These are phyloP conservation scores for Plagodis pulveraria DNA, from an alignment of 2,888 invertebrate species.

Conservation along the genomic window DNA sequence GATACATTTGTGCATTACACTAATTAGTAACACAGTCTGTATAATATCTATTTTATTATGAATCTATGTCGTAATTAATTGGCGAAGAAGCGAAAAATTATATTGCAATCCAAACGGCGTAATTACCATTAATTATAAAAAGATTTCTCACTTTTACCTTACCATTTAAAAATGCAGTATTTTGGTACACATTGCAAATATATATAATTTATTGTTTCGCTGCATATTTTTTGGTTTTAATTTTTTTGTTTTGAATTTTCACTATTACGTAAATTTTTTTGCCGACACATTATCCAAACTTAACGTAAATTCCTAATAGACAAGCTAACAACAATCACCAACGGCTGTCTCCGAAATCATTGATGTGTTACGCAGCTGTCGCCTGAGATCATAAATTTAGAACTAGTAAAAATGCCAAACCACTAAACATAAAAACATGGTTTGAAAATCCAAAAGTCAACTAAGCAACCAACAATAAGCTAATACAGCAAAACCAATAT, in stretches of 20 bases:
- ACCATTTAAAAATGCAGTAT: conserved; percentile 82
- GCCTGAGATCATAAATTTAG: conserved; percentile 80
- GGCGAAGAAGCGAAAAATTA: conserved; percentile 73
- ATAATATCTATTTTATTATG: conserved; percentile 46
- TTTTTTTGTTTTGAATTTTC: conserved; percentile 43
- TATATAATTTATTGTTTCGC: conserved; percentile 68
- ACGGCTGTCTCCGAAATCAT: conserved; percentile 65
- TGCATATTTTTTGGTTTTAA: conserved; percentile 43
- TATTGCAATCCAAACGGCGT: conserved; percentile 52
- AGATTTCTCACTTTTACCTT: conserved; percentile 78
- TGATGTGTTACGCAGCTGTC: conserved; percentile 76
- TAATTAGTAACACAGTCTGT: conserved; percentile 79
- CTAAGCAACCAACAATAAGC: conserved; percentile 74
- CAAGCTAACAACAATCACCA: conserved; percentile 74
- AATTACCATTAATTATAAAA: conserved; percentile 47
- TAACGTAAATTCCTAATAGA: conserved; percentile 63
- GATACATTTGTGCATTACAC: conserved; percentile 72
- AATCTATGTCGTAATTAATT: conserved; percentile 58
- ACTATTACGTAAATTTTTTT: conserved; percentile 65
- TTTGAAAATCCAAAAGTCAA: conserved; percentile 59
- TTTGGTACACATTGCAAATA: conserved; percentile 83
- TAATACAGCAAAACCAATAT: conserved; percentile 65
- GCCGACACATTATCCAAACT: conserved; percentile 79
- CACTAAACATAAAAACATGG: conserved; percentile 61
- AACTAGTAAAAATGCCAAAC: conserved; percentile 55